phyloP scores from a whole-genome alignment of 37 sponge, comb jelly and placozoan species.

The Amphimedon queenslandica region DNA sequence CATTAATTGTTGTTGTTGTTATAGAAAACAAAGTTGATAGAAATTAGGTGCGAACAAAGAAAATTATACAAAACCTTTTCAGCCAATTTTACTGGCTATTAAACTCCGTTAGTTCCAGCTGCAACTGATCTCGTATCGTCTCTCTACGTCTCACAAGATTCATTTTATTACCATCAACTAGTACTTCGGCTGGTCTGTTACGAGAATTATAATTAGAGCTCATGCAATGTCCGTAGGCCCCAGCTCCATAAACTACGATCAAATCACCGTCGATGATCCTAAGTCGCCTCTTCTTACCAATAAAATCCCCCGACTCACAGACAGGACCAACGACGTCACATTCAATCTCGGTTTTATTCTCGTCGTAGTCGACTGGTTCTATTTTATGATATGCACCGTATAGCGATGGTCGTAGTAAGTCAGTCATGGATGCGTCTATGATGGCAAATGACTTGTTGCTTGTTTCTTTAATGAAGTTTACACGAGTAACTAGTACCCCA shows the following conservation, averaged over 20 bases:
- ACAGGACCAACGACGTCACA: slow-evolving; percentile 15
- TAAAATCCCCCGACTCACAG: slow-evolving; percentile 9
- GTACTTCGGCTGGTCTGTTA: neutral
- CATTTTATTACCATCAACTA: neutral
- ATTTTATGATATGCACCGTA: slow-evolving; percentile 7
- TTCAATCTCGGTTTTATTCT: neutral
- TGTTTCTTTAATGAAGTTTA: neutral
- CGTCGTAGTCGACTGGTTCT: too few relatives aligned
- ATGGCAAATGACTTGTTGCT: neutral
- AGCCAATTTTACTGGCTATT: too few relatives aligned
- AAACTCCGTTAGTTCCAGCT: too few relatives aligned
- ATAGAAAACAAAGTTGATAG: too few relatives aligned
- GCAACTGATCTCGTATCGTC: neutral
- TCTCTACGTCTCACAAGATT: neutral
- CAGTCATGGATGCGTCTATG: slow-evolving; percentile 11
- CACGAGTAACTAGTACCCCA: slow-evolving; percentile 1
- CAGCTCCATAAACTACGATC: neutral
- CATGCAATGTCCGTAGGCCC: slow-evolving; percentile 9
- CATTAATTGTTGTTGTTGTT: too few relatives aligned
- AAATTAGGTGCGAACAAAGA: too few relatives aligned
- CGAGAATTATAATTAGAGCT: slow-evolving; percentile 1
- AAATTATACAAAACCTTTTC: too few relatives aligned
- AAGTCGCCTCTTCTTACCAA: neutral
- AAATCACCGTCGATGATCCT: neutral
- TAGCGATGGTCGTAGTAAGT: slow-evolving; percentile 6